Conservation (phyloP, 2,113 vertebrate species). For the Sakesphorus luctuosus region DNA sequence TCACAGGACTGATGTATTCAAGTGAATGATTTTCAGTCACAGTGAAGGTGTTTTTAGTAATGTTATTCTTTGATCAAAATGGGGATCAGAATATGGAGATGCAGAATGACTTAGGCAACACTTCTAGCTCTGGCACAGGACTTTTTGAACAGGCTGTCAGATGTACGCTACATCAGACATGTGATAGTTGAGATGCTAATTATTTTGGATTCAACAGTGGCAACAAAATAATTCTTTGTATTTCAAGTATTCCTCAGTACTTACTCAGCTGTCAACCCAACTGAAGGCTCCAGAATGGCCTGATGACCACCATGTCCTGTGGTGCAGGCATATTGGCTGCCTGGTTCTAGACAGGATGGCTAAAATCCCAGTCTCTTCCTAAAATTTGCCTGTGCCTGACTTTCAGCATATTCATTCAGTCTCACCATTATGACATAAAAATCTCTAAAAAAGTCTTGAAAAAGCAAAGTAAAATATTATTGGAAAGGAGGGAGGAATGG, state of each 20-base stretch:
- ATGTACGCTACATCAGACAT: background rate
- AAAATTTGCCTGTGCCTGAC: background rate
- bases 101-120: background rate
- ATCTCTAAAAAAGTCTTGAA: too few relatives aligned
- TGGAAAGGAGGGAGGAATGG: background rate
- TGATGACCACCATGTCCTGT: accelerated
- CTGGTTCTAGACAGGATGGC: background rate
- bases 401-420: background rate
- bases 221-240: background rate
- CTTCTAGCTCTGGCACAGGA: background rate
- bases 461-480: background rate
- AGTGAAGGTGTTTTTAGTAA: background rate
- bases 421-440: background rate
- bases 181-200: background rate
- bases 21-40: background rate
- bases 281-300: background rate
- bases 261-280: background rate
- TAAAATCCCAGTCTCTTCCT: background rate
- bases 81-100: background rate
- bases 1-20: background rate
- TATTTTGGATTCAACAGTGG: background rate
- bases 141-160: background rate
- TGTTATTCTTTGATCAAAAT: background rate
- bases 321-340: background rate
- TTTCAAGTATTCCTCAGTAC: background rate